These are phyloP conservation scores for Venustaconcha ellipsiformis DNA, from an alignment of 1,140 invertebrate genomes.

Conservation along the genomic window DNA sequence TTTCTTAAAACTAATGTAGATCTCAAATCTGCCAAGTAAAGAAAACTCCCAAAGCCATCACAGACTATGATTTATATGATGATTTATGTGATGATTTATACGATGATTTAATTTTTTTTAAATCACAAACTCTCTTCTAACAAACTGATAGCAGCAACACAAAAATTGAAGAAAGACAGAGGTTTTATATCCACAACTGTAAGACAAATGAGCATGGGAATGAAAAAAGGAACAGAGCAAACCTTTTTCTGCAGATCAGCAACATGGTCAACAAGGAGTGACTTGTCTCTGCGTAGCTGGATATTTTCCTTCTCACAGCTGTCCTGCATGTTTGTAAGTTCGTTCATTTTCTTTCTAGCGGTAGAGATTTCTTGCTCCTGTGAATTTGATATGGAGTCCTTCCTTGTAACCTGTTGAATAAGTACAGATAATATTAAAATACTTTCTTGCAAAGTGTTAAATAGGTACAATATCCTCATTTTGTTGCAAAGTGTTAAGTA, in stretches of 20 bases:
- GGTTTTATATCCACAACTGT: neutral
- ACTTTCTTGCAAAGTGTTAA: neutral
- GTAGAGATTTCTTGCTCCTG: constrained; percentile 49
- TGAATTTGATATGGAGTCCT: constrained; percentile 43
- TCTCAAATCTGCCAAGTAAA: too few species aligned
- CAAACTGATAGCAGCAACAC: neutral
- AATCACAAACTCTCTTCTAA: neutral
- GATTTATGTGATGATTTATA: neutral
- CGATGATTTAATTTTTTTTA: neutral
- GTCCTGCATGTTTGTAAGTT: constrained; percentile 47
- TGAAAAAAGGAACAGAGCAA: neutral
- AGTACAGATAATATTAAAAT: neutral
- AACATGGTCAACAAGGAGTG: constrained; percentile 62
- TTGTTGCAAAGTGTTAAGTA: too few species aligned
- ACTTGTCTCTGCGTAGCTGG: constrained; percentile 63
- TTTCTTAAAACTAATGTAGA: too few species aligned
- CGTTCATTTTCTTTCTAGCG: constrained; percentile 44
- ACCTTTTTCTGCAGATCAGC: constrained; percentile 65
- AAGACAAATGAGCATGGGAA: too few species aligned
- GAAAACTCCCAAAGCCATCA: too few species aligned
- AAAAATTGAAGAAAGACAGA: neutral
- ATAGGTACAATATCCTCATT: too few species aligned
- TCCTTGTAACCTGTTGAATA: constrained; percentile 45
- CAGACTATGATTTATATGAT: too few species aligned
- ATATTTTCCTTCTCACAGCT: constrained; percentile 53